Conservation (phyloP, 2,888 invertebrate genomes). For the Falcaria lacertinaria region DNA sequence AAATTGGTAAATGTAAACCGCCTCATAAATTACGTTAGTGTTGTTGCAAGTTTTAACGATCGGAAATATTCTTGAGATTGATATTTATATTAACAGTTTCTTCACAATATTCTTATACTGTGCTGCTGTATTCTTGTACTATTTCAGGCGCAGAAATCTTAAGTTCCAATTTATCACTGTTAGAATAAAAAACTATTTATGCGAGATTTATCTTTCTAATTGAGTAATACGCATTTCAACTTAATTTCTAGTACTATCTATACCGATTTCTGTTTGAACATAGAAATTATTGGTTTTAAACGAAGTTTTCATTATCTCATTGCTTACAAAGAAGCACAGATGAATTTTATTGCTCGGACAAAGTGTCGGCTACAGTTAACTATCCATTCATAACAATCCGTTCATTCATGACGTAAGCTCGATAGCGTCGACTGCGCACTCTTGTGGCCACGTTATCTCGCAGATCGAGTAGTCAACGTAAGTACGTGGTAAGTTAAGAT, state of each 20-base stretch:
- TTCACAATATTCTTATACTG: no score
- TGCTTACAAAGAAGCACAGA: no score
- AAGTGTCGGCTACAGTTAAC: neutral
- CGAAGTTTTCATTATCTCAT: no score
- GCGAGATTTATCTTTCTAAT: no score
- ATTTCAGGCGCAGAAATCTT: no score
- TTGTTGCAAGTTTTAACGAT: slow-evolving; percentile 66
- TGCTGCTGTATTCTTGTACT: no score
- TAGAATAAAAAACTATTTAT: no score
- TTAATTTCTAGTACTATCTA: no score
- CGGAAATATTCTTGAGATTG: slow-evolving; percentile 53
- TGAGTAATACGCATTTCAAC: no score
- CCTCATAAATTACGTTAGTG: slow-evolving; percentile 70
- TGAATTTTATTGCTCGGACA: slow-evolving; percentile 4
- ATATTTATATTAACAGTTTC: slow-evolving; percentile 36
- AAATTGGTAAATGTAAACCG: slow-evolving; percentile 39
- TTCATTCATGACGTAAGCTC: neutral
- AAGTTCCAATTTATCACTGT: no score
- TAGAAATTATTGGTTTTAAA: no score
- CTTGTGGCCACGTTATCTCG: neutral
- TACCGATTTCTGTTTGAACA: no score
- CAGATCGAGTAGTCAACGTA: neutral
- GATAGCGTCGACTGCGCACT: neutral
- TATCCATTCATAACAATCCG: neutral
- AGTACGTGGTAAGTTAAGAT: neutral